phyloP scores from a whole-genome alignment of 2,797 vertebrate genomes.

The Xerus rutilus region DNA sequence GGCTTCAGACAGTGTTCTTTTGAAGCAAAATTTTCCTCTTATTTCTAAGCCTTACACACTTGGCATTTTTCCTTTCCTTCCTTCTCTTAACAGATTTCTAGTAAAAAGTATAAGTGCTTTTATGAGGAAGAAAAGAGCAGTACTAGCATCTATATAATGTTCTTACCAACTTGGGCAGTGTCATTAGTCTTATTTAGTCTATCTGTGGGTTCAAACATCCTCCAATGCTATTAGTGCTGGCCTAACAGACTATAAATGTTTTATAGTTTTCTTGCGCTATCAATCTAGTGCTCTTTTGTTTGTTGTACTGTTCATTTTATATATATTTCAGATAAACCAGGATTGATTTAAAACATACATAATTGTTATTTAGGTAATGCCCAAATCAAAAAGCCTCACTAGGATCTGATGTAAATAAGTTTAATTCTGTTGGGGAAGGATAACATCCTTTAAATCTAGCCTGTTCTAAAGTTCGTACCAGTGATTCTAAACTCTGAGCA shows the following conservation, averaged over 20 bases:
- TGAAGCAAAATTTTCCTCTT: neutral
- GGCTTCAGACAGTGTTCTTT: neutral
- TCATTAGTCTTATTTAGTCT: neutral
- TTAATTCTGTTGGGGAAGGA: neutral
- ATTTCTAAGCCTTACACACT: neutral
- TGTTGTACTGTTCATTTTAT: conserved; percentile 1
- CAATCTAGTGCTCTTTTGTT: conserved; percentile 11
- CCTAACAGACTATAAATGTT: neutral
- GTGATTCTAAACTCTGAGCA: neutral
- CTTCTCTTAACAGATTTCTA: neutral
- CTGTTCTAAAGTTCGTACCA: neutral
- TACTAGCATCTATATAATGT: neutral
- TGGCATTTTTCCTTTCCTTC: conserved; percentile 23
- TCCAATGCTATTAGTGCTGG: neutral
- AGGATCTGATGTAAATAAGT: neutral
- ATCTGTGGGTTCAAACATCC: conserved; percentile 10
- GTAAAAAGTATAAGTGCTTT: neutral
- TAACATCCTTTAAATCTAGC: conserved; percentile 30
- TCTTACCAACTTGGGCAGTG: neutral
- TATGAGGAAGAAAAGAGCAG: neutral
- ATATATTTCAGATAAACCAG: conserved; percentile 19
- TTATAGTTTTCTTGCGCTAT: conserved; percentile 16
- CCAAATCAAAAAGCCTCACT: neutral
- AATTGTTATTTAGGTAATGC: conserved; percentile 36
- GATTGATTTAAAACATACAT: conserved; percentile 13